These are phyloP conservation scores for Asbolus verrucosus DNA, from an alignment of 1,140 invertebrate genomes.

Conservation along the genomic window DNA sequence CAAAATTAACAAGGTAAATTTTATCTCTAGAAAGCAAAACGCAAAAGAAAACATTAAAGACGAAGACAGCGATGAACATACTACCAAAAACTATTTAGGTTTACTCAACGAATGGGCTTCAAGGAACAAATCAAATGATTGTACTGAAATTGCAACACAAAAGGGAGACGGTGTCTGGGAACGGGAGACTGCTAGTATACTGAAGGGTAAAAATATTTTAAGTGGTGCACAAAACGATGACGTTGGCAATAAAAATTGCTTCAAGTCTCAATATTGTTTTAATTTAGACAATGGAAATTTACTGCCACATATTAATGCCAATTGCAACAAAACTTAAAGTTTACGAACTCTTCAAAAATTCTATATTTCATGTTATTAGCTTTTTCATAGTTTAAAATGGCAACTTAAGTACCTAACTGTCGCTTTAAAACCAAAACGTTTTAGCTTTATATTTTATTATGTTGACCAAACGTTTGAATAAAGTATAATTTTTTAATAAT, in stretches of 20 bases:
- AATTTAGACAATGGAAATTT: constrained; percentile 40
- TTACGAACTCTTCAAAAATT: background rate
- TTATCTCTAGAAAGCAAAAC: constrained; percentile 53
- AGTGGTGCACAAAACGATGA: constrained; percentile 27
- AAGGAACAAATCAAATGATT: constrained; percentile 10
- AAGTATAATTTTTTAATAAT: constrained; percentile 29
- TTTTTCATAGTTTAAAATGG: constrained; percentile 11
- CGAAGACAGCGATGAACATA: background rate
- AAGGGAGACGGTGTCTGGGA: constrained; percentile 44
- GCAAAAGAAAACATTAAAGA: constrained; percentile 51
- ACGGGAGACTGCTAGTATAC: constrained; percentile 55
- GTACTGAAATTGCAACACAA: background rate
- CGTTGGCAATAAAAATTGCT: constrained; percentile 27
- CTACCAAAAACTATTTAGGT: constrained; percentile 6
- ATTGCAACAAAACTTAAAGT: constrained; percentile 8
- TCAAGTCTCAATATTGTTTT: constrained; percentile 25
- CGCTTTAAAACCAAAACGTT: constrained; percentile 11
- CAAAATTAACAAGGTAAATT: constrained; percentile 39
- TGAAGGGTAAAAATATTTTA: constrained; percentile 53
- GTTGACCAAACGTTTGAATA: constrained; percentile 9
- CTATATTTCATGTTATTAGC: constrained; percentile 27
- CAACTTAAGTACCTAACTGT: constrained; percentile 10
- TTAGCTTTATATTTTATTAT: constrained; percentile 19
- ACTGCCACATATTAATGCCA: constrained; percentile 51
- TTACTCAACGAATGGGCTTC: constrained; percentile 23